These are phyloP conservation scores for Drosophila phalerata DNA, from an alignment of 2,888 invertebrate genomes.

Conservation along the genomic window DNA sequence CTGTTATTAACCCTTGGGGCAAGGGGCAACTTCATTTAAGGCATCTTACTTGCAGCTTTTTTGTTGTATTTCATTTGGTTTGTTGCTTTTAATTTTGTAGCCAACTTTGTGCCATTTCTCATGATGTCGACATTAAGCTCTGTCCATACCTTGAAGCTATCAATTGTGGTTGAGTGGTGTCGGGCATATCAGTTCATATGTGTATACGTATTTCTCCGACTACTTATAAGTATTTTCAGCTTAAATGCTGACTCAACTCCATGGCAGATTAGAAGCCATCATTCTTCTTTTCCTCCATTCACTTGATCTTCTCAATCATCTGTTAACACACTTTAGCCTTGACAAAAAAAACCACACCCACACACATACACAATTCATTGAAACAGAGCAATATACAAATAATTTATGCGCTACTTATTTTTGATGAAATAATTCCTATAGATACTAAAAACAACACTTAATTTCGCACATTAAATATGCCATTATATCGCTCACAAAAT, in stretches of 20 bases:
- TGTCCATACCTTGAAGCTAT: constrained; percentile 56
- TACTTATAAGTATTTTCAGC: constrained; percentile 36
- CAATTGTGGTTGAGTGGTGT: constrained; percentile 47
- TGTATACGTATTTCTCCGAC: neutral
- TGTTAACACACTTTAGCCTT: constrained; percentile 47
- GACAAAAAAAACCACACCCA: constrained; percentile 32
- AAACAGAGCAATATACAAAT: constrained; percentile 49
- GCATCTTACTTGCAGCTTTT: constrained; percentile 14
- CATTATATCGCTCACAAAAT: constrained; percentile 57
- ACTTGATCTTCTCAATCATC: constrained; percentile 33
- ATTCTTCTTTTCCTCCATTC: constrained; percentile 6
- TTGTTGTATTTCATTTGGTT: neutral
- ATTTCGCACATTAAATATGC: constrained; percentile 78
- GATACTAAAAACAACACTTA: constrained; percentile 76
- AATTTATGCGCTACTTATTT: constrained; percentile 77
- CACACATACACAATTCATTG: constrained; percentile 11
- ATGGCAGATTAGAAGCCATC: constrained; percentile 24
- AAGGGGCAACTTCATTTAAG: constrained; percentile 17
- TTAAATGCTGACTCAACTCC: constrained; percentile 23
- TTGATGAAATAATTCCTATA: constrained; percentile 76
- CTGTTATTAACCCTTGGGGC: constrained; percentile 41
- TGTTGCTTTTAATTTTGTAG: constrained; percentile 20
- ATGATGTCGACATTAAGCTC: constrained; percentile 55
- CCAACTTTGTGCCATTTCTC: constrained; percentile 48
- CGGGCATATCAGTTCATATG: neutral